Evolutionary conservation across 2,888 invertebrate species (phyloP), one percentile per base, ranked within the genome.

Genomic region (Drosophila stalkeri): DNA sequence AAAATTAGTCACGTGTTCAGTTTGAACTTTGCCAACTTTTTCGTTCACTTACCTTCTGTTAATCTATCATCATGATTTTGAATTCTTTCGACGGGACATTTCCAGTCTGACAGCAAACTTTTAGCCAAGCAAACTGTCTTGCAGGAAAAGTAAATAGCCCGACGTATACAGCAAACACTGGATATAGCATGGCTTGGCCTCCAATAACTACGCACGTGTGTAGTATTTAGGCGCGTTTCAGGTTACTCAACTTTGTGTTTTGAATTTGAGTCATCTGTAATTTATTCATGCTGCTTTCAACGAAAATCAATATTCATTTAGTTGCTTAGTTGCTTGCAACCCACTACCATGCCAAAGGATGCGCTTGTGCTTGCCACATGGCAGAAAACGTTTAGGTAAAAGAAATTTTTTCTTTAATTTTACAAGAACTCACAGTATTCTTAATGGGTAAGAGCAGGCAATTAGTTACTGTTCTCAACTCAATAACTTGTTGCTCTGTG

Each of bases 251-350:
- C 41, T 37, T 3, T 23, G 6, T 27, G 16, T 16, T 20, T 47
- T 27, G 35, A 49, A 47, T 5, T 2, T 12, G 23, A 44, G 18
- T 57, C 18, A 20, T 27, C 18, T 37, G 31, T 59, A 20, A 23
- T 55, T 46, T 43, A 18, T 39, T 56, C 44, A 18, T 44, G 52
- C 37, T 64, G 47, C 63, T 64, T n/a, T 60, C 31, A 61, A 56
- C 14, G n/a, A 9, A n/a, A 54, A 66, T 77, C 74, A 56, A 79
- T 81, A 63, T 27, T 73, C 35, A 56, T 63, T 64, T 62, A 14
- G 27, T n/a, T 31, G 20, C 9, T 16, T 5, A 37, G 16, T 20
- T 47, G 41, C 47, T 9, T 23, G 46, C 18, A 44, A 37, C 2
- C 39, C 47, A 64, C 63, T 61, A 59, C 33, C 31, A 33, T 61